Evolutionary conservation across 2,113 vertebrate species (phyloP).

Genomic region (Oreochromis niloticus): DNA sequence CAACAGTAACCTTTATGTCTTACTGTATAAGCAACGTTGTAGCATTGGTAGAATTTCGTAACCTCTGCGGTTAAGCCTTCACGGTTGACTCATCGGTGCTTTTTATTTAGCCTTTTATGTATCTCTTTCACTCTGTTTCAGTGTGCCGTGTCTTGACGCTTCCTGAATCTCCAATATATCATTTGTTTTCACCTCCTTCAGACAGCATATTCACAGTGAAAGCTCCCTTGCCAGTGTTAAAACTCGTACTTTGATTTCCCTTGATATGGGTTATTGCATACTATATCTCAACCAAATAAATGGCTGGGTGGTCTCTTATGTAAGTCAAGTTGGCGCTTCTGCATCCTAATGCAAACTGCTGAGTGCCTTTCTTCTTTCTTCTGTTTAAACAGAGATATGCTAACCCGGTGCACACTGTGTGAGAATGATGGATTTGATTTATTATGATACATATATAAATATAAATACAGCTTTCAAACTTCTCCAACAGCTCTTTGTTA

Average conservation of each 20-base stretch:
- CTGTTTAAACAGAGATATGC: neutral
- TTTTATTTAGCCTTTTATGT: constrained; percentile 1
- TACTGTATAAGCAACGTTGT: constrained; percentile 15
- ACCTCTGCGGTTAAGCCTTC: neutral
- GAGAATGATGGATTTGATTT: neutral
- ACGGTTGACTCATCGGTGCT: neutral
- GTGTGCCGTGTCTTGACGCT: neutral
- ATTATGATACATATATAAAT: neutral
- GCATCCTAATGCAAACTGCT: neutral
- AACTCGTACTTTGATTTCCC: neutral
- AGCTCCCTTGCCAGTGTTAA: neutral
- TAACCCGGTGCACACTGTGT: neutral
- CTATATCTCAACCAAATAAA: neutral
- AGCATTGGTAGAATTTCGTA: neutral
- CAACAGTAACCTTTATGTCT: constrained; percentile 26
- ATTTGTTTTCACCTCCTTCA: neutral
- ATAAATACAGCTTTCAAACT: neutral
- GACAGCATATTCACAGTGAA: neutral
- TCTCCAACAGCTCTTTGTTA: neutral
- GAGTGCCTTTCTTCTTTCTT: neutral
- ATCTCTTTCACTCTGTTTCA: neutral
- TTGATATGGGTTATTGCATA: neutral
- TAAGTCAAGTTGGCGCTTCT: neutral
- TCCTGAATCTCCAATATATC: neutral
- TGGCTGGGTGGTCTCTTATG: neutral